Base-by-base conservation (phyloP, 2,888 invertebrate species). In the Amblyjoppa proteus region DNA sequence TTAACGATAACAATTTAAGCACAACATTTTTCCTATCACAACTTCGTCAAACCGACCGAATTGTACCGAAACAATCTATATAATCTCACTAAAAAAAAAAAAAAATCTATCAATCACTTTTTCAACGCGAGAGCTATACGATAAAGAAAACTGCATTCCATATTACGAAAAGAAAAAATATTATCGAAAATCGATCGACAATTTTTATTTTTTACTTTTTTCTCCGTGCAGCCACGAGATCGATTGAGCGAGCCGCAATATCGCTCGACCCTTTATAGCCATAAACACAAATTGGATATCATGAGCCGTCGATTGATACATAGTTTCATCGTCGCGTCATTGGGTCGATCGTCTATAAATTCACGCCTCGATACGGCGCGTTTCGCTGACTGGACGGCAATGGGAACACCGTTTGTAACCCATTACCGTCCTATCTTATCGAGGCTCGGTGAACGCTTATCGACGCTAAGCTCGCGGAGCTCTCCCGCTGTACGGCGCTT, bases 401-500 rank as follows among this genome's bases (percentile, higher is more conserved):
- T 74, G 38, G 25, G 73, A 73, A 71, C 71, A 16, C 56, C 7
- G 66, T 41, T 58, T 66, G 77, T 58, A 81, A 84, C 38, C 45
- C 74, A 58, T 41, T 49, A 20, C 49, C 61, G n/a, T 28, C 64
- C 6, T 76, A 66, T 85, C 84, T 85, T 85, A 85, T 85, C 84
- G 58, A 5, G 51, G 81, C 74, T 34, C 78, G 20, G 25, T 51
- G n/a, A 58, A 77, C 58, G 56, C 81, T 85, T 85, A 85, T 85
- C 84, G 61, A 69, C 73, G 38, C 25, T 51, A 68, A 74, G 34
- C 58, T 28, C 41, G 38, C 56, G 66, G 41, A 16, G 69, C 71
- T 20, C 34, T 49, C 25, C 38, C 3, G 74, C 20, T 28, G 70
- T 81, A 66, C 69, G 2, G 74, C 69, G 45, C 45, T 68, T 73